Evolutionary conservation across 2,797 vertebrate genomes (phyloP), one percentile per base, ranked within the genome.

Genomic region (Bucorvus abyssinicus): DNA sequence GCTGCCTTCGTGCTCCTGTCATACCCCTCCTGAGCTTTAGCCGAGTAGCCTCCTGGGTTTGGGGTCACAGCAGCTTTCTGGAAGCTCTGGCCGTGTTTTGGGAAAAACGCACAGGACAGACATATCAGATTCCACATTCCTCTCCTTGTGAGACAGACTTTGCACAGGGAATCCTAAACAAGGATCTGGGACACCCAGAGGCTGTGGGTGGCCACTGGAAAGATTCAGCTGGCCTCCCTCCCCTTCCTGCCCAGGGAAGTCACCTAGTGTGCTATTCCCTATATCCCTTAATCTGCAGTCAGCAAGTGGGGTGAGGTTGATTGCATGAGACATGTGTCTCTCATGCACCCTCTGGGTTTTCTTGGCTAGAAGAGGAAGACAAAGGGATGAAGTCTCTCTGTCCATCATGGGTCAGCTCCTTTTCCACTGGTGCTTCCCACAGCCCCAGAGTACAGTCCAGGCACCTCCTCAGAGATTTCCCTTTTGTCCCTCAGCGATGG

Each of bases 301-400:
- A 44, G 1, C 44, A 34, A 27, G 26, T 11, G 9, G 16, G 23
- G 9, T 34, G 36, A 10, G 3, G 20, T 12, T 18, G 38, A 12
- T 30, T 13, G 17, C 27, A 36, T 0, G 0, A n/a, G 22, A 40
- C 10, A 0, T 0, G 1, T 9, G 9, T n/a, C n/a, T n/a, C n/a
- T n/a, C n/a, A n/a, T 6, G 38, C 71, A 30, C 22, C 20, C n/a
- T 67, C 21, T 8, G 27, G 22, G 50, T 45, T 40, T 52, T 78
- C 44, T 34, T 1, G 6, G 29, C 57, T 30, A 44, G 32, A 14
- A 77, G 29, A 10, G 11, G 36, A 79, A 76, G 18, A 29, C 24
- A 21, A 84, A 75, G 21, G 2, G 0, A 38, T 17, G 47, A 44
- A 10, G 14, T 12, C 15, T 22, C 36, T 38, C 44, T 20, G 17